Evolutionary conservation across 2,888 invertebrate genomes (phyloP).

Genomic region (Acleris cristana): DNA sequence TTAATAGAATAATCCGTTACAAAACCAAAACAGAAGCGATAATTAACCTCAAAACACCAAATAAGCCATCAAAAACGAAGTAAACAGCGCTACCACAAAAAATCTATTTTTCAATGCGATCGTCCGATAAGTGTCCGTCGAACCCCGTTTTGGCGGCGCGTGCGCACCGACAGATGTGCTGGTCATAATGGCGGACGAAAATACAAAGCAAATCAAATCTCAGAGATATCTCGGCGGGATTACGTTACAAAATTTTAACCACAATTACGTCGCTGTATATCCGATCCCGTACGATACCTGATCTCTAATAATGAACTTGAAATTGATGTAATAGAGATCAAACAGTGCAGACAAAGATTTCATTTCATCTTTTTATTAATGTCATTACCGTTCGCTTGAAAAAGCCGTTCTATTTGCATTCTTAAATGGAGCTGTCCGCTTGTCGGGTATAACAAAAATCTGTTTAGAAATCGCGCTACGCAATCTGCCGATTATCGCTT

Average conservation of each 20-base stretch:
- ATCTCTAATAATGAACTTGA: constrained; percentile 72
- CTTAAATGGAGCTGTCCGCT: constrained; percentile 7
- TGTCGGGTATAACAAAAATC: constrained; percentile 11
- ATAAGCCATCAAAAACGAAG: constrained; percentile 34
- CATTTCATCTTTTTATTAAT: constrained; percentile 42
- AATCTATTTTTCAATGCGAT: constrained; percentile 53
- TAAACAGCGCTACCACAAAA: constrained; percentile 55
- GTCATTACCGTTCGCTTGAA: constrained; percentile 39
- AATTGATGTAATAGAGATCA: constrained; percentile 52
- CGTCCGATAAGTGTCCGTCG: constrained; percentile 64
- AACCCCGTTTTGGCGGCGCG: constrained; percentile 70
- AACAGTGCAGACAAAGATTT: constrained; percentile 43
- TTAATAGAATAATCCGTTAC: background rate
- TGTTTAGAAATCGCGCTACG: constrained; percentile 62
- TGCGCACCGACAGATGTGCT: constrained; percentile 73
- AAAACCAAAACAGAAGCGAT: constrained; percentile 44
- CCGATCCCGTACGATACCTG: constrained; percentile 50
- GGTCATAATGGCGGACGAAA: constrained; percentile 72
- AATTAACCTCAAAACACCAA: constrained; percentile 40
- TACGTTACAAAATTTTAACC: constrained; percentile 76
- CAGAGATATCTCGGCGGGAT: constrained; percentile 75
- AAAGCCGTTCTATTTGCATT: constrained; percentile 13
- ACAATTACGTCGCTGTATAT: constrained; percentile 76
- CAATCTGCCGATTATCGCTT: constrained; percentile 55
- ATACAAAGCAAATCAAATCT: constrained; percentile 76